Percentiles rank a stretch among this genome's conserved stretches.
These are phyloP conservation scores for Psettodes erumei DNA, from an alignment of 2,113 vertebrate species.

Conservation along the genomic window DNA sequence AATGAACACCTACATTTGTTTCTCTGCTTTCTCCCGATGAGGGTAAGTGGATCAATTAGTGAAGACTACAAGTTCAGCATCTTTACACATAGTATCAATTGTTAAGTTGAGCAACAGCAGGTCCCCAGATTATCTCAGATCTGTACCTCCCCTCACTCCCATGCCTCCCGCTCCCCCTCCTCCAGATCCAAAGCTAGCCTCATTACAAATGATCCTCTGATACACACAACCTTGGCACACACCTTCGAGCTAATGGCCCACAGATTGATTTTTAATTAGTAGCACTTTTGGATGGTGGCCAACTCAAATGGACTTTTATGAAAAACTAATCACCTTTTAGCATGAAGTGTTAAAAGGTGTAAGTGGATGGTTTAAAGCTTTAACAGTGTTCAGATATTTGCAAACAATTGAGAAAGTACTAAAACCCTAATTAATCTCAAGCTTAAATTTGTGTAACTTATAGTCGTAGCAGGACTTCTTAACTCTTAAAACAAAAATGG, in stretches of 20 bases:
- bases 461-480: neutral
- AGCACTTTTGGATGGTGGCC: constrained; percentile 92
- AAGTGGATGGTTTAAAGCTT: constrained; percentile 50
- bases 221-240: constrained; percentile 92
- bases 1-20: constrained; percentile 93
- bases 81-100: constrained; percentile 92
- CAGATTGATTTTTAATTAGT: constrained; percentile 99
- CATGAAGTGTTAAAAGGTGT: constrained; percentile 71
- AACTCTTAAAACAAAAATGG: neutral
- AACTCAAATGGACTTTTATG: constrained; percentile 88
- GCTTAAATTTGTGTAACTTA: constrained; percentile 11
- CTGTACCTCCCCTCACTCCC: constrained; percentile 80
- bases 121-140: constrained; percentile 92
- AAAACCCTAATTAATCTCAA: constrained; percentile 22
- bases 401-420: constrained; percentile 40
- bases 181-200: constrained; percentile 84
- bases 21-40: constrained; percentile 88
- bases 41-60: constrained; percentile 96
- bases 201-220: constrained; percentile 92
- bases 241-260: constrained; percentile 93
- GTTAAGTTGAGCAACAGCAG: constrained; percentile 88
- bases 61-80: constrained; percentile 97
- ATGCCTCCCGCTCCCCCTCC: constrained; percentile 66
- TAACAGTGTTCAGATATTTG: constrained; percentile 38
- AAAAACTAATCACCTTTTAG: constrained; percentile 84